A percentile compares a stretch with the other conserved stretches of the same genome.
phyloP scores from a whole-genome alignment of 2,113 vertebrate species.

The Platichthys flesus region DNA sequence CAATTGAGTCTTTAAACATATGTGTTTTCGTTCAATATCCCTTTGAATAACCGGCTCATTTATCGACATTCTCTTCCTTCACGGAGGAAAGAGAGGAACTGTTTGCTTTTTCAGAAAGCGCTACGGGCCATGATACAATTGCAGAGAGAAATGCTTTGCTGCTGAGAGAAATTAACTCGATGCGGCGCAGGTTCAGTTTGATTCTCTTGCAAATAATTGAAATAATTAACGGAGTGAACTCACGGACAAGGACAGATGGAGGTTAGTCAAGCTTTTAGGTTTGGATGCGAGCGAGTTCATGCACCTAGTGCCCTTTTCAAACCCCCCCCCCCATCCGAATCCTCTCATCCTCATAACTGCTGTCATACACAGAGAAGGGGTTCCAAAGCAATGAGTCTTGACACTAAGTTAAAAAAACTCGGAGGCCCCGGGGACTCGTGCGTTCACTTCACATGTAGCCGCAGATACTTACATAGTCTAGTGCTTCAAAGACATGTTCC shows the following conservation, averaged over 20 bases:
- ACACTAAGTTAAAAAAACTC: neutral
- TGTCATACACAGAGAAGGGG: neutral
- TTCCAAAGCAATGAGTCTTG: slow-evolving; percentile 31
- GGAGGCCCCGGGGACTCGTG: neutral
- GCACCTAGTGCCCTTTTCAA: slow-evolving; percentile 6
- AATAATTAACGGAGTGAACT: slow-evolving; percentile 17
- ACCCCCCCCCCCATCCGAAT: neutral
- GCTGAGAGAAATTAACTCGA: slow-evolving; percentile 7
- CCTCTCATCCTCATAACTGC: neutral
- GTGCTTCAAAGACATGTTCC: slow-evolving; percentile 10
- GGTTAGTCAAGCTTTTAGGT: slow-evolving; percentile 10
- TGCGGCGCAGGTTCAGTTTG: slow-evolving; percentile 1
- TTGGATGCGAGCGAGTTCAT: neutral
- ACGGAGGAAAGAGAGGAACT: neutral
- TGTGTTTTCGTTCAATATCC: neutral
- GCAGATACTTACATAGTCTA: slow-evolving; percentile 13
- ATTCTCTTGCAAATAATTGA: slow-evolving; percentile 29
- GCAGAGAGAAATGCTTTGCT: slow-evolving; percentile 5
- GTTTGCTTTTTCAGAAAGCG: slow-evolving; percentile 28
- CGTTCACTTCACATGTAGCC: neutral
- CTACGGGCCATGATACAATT: slow-evolving; percentile 5
- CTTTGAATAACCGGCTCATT: neutral
- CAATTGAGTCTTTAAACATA: neutral
- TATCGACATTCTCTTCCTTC: slow-evolving; percentile 11
- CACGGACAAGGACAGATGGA: neutral